phyloP scores from a whole-genome alignment of 1,140 invertebrate species.

The Pararge aegeria region DNA sequence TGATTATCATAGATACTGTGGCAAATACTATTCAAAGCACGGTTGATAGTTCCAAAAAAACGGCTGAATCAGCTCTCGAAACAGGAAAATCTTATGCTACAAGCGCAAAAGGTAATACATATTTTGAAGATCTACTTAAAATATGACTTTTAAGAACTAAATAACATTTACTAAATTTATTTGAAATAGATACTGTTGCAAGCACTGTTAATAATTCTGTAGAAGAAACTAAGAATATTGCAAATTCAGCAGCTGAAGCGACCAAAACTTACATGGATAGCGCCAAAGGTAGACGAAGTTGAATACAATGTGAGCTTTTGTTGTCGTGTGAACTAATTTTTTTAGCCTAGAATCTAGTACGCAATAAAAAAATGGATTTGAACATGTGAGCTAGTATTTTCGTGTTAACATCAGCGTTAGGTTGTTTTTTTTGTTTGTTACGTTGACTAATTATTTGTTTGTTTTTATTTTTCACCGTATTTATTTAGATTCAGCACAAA shows the following conservation, averaged over 20 bases:
- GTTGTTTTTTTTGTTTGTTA: constrained; percentile 25
- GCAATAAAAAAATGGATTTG: not conserved
- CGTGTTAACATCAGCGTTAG: constrained; percentile 1
- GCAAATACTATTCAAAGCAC: constrained; percentile 36
- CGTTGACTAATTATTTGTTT: constrained; percentile 31
- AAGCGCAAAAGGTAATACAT: constrained; percentile 21
- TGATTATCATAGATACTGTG: constrained; percentile 39
- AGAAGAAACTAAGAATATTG: constrained; percentile 47
- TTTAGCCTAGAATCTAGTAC: constrained; percentile 9
- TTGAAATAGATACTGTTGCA: constrained; percentile 22
- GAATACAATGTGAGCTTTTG: constrained; percentile 1
- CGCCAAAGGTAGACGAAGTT: constrained; percentile 49
- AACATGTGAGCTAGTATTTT: not conserved
- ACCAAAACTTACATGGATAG: constrained; percentile 48
- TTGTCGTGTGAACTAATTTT: constrained; percentile 10
- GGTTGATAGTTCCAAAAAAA: constrained; percentile 50
- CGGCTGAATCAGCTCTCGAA: constrained; percentile 43
- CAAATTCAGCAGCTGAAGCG: constrained; percentile 39
- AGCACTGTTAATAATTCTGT: constrained; percentile 39
- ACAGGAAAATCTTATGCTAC: constrained; percentile 31
- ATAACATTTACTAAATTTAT: constrained; percentile 23
- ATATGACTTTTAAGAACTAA: not conserved
- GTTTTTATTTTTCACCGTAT: constrained; percentile 38
- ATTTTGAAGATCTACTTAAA: constrained; percentile 1
- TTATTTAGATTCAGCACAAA: constrained; percentile 60